Evolutionary conservation across 1,140 invertebrate genomes (phyloP), one percentile per base, ranked within the genome.

Genomic region (Drosophila ironensis): DNA sequence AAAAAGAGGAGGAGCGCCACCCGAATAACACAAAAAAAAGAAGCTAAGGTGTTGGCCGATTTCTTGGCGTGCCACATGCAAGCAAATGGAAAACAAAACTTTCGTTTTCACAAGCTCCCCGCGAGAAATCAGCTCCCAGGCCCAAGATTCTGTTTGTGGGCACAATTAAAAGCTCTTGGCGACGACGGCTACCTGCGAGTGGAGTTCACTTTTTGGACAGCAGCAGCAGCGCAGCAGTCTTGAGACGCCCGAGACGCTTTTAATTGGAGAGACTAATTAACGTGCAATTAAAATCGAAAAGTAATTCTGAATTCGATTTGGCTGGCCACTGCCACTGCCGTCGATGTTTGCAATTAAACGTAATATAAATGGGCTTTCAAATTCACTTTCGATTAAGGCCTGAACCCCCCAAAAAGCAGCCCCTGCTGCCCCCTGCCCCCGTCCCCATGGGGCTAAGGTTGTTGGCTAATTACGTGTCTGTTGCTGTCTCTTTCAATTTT

Each of bases 381-480:
- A 57, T 63, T 42, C 57, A 78, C 78, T 84, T 82, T 84, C 61
- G 61, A 63, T 82, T 77, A 72, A 41, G 51, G 45, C 68, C 5
- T 57, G 52, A 33, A 40, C 47, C 27, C 35, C n/a, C 14, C 6
- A 27, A 9, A 16, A 19, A 12, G 6, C 22, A 6, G 27, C 28
- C 44, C 24, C 8, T 4, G 1, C 8, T 2, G 0, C 12, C 35
- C 12, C 16, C 6, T 3, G 19, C 27, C 14, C 7, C 2, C 16
- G 11, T 1, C 14, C 22, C 8, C 33, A 37, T 8, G 28, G 25
- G 19, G 16, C 5, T 46, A 42, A 28, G 37, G 33, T 42, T 69
- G 56, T 78, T 80, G 80, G 74, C 80, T 84, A 84, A 84, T 84
- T 84, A 84, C 80, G 74, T 86, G 80, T 86, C 69, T 66, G 57